Evolutionary conservation across 2,888 invertebrate genomes (phyloP).

Genomic region (Caenorhabditis japonica): DNA sequence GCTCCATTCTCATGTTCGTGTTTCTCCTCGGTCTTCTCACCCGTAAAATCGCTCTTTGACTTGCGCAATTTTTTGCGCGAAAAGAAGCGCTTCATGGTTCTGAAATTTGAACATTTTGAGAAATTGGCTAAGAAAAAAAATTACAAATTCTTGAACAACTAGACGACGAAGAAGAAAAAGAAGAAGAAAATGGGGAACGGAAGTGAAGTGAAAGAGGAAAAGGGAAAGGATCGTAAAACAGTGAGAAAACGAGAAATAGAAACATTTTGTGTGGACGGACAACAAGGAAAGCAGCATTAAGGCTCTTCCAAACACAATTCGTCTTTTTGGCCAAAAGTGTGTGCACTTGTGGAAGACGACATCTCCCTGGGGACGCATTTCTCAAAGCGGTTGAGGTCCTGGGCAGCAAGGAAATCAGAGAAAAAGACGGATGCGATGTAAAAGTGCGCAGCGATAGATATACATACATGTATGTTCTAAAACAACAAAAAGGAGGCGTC

Average conservation of each 20-base stretch:
- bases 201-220: no score
- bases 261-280: constrained; percentile 25
- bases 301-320: constrained; percentile 8
- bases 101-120: no score
- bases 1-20: constrained; percentile 33
- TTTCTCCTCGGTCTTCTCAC: constrained; percentile 31
- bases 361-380: constrained; percentile 38
- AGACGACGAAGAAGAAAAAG: no score
- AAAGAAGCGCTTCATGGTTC: constrained; percentile 65
- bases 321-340: no score
- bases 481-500: constrained; percentile 40
- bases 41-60: constrained; percentile 65
- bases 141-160: no score
- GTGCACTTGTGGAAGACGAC: constrained; percentile 43
- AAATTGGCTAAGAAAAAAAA: no score
- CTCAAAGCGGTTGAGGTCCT: constrained; percentile 37
- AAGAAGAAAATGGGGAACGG: no score
- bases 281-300: background rate
- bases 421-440: constrained; percentile 1
- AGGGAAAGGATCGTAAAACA: constrained; percentile 40
- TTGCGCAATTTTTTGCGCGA: constrained; percentile 63
- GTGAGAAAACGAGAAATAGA: constrained; percentile 17
- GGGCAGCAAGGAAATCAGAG: constrained; percentile 9
- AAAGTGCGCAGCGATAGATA: constrained; percentile 54
- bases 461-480: constrained; percentile 36